Evolutionary conservation across 1,140 invertebrate species (phyloP).

Genomic region (Brachionus sp.): DNA sequence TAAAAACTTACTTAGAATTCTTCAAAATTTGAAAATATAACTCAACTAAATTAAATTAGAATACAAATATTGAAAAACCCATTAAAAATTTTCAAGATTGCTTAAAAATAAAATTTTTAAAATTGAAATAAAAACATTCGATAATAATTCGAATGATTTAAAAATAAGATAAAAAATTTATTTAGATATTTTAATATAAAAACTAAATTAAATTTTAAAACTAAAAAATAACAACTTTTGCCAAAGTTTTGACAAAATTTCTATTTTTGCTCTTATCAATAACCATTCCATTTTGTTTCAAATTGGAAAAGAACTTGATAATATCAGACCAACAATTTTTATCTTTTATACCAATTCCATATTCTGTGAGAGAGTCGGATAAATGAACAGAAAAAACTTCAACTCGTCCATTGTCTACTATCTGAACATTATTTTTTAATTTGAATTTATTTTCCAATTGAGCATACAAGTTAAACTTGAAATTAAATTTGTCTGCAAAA

Average conservation of each 20-base stretch:
- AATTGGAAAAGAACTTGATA: neutral
- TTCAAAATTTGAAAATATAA: too few species aligned
- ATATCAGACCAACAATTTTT: neutral
- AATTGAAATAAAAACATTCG: too few species aligned
- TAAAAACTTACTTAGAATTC: too few species aligned
- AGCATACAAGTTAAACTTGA: conserved; percentile 7
- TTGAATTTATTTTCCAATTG: neutral
- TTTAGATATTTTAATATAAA: too few species aligned
- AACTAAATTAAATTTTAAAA: too few species aligned
- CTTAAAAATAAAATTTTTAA: too few species aligned
- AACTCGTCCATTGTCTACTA: neutral
- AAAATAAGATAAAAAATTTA: too few species aligned
- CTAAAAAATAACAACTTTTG: neutral
- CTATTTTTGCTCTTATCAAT: neutral
- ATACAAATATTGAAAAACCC: too few species aligned
- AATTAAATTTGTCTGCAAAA: neutral
- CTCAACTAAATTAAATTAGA: too few species aligned
- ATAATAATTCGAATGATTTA: too few species aligned
- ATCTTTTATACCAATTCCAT: neutral
- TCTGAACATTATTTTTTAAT: neutral
- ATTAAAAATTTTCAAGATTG: too few species aligned
- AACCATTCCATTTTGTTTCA: neutral
- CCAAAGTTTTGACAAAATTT: neutral
- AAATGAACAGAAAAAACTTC: conserved; percentile 3
- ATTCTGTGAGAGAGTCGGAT: neutral